Percentiles rank a stretch among this genome's conserved stretches.
phyloP scores from a whole-genome alignment of 2,113 vertebrate species.

The Pleuronectes platessa region DNA sequence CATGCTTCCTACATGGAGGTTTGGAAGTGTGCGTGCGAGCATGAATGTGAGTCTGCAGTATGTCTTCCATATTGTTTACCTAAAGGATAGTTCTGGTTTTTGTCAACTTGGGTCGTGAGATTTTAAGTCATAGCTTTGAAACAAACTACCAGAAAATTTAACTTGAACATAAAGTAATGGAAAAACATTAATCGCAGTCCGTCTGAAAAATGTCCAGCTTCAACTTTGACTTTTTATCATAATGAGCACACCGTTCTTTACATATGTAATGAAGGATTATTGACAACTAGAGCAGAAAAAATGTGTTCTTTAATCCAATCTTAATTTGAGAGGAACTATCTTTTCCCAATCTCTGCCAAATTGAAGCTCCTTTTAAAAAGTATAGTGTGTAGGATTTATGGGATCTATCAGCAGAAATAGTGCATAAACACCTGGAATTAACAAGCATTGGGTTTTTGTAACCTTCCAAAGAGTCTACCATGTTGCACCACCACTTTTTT shows the following conservation, averaged over 20 bases:
- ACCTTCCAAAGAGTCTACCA: too few species aligned
- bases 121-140: not conserved
- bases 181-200: not conserved
- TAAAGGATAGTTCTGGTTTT: slow-evolving; percentile 32
- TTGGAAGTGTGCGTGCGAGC: slow-evolving; percentile 32
- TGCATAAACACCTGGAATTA: too few species aligned
- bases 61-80: slow-evolving; percentile 52
- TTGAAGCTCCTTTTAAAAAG: too few species aligned
- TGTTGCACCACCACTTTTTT: too few species aligned
- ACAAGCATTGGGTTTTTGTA: too few species aligned
- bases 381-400: too few species aligned
- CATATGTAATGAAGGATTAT: not conserved
- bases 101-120: slow-evolving; percentile 12
- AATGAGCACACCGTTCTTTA: not conserved
- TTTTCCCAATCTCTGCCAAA: too few species aligned
- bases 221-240: too few species aligned
- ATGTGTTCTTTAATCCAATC: not conserved
- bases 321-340: too few species aligned
- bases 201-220: not conserved
- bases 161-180: not conserved
- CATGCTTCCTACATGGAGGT: slow-evolving; percentile 46
- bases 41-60: slow-evolving; percentile 39
- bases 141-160: not conserved
- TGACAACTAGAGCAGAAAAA: not conserved
- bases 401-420: too few species aligned